These are phyloP conservation scores for Ictalurus punctatus DNA, from an alignment of 2,113 vertebrate genomes.

Conservation along the genomic window DNA sequence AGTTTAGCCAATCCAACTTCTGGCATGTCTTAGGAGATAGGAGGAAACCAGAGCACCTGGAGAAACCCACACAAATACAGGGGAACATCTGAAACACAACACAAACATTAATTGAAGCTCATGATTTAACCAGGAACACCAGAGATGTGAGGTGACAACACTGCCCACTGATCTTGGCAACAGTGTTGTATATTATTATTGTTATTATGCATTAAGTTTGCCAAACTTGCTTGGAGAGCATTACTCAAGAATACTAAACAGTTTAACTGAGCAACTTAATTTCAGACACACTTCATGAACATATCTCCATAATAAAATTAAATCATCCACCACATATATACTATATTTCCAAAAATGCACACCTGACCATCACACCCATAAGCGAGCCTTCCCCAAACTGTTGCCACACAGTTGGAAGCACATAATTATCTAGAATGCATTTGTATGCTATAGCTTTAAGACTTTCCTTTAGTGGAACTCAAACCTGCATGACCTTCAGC, in stretches of 20 bases:
- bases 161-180: background rate
- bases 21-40: background rate
- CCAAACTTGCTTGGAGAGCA: background rate
- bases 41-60: background rate
- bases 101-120: background rate
- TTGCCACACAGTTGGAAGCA: background rate
- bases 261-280: background rate
- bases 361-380: background rate
- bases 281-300: background rate
- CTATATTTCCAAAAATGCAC: background rate
- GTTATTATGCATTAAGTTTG: background rate
- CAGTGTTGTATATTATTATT: background rate
- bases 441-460: background rate
- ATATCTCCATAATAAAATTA: background rate
- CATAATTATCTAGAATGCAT: background rate
- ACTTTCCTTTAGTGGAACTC: background rate
- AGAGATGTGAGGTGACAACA: background rate
- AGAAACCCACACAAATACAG: background rate
- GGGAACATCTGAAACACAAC: background rate
- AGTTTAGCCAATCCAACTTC: background rate
- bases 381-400: background rate
- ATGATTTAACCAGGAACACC: background rate
- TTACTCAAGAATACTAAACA: background rate
- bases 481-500: background rate
- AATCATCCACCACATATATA: background rate